These are phyloP conservation scores for Spea bombifrons DNA, from an alignment of 2,113 vertebrate species.

Conservation along the genomic window DNA sequence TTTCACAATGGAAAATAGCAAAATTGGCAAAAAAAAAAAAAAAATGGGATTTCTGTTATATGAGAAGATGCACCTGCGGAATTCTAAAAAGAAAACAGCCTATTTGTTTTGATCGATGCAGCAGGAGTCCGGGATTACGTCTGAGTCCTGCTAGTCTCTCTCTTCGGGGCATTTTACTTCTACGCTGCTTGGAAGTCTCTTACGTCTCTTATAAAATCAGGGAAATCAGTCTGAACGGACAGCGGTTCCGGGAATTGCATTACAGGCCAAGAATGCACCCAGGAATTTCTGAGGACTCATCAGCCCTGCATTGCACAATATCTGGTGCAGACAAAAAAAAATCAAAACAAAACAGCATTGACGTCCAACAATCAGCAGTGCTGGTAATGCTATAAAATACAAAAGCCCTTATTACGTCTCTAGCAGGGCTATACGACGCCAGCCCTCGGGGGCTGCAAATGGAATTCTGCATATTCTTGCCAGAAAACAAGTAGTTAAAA, in stretches of 20 bases:
- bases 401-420: too few relatives aligned
- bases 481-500: too few relatives aligned
- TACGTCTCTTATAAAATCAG: background rate
- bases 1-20: background rate
- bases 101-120: background rate
- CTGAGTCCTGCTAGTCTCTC: background rate
- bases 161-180: conserved; percentile 1
- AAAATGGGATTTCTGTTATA: background rate
- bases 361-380: background rate
- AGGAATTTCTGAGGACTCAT: conserved; percentile 11
- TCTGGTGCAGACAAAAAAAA: conserved; percentile 5
- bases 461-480: too few relatives aligned
- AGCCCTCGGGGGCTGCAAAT: too few relatives aligned
- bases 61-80: conserved; percentile 12
- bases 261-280: conserved; percentile 25
- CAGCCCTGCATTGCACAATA: conserved; percentile 5
- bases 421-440: too few relatives aligned
- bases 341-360: background rate
- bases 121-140: conserved; percentile 12
- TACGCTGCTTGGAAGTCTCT: background rate
- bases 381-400: background rate
- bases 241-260: conserved; percentile 9
- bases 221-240: background rate
- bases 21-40: background rate
- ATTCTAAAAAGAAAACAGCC: background rate